Evolutionary conservation across 2,888 invertebrate genomes (phyloP), one percentile per base, ranked within the genome.

Genomic region (Tetranychus piercei): DNA sequence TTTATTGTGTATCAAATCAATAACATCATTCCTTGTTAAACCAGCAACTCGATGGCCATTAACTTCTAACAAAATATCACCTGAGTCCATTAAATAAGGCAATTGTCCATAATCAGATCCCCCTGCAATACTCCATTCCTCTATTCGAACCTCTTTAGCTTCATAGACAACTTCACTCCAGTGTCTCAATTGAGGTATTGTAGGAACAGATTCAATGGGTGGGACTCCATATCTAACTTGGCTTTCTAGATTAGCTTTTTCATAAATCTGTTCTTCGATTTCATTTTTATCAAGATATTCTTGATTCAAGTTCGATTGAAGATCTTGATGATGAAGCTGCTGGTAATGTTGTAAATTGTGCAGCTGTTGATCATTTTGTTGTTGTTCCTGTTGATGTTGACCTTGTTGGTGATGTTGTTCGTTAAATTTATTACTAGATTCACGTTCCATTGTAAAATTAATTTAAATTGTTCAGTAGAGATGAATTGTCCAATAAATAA

Each of bases 21-120:
- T 82, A 22, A 85, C 83, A 81, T 86, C 86, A 76, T 84, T 80
- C 78, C 84, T 82, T 1, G 86, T 86, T 79, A 84, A 86, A 70
- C 86, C 86, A 74, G 85, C 84, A 76, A 86, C 84, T 81, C 85
- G 84, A 79, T 85, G 84, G 65, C 85, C 85, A 80, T 86, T 85
- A 72, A 86, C 82, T 80, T 86, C 85, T 75, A 86, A 78, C 45
- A 86, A 79, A 74, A 85, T 81, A 78, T 85, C 84, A 23, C 82
- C 83, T 7, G 77, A 74, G n/a, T 77, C 75, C 11, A 77, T 77
- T 43, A 77, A 74, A 55, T 76, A 77, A 22, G 77, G 74, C 73
- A 75, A 23, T 65, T 77, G 77, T 9, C 77, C 77, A 73, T 77
- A 77, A 55, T 77, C 77, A 9, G 77, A 77, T 6, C 77, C 77